Base-by-base conservation (phyloP, 2,888 invertebrate genomes). In the Hirudinaria manillensis region DNA sequence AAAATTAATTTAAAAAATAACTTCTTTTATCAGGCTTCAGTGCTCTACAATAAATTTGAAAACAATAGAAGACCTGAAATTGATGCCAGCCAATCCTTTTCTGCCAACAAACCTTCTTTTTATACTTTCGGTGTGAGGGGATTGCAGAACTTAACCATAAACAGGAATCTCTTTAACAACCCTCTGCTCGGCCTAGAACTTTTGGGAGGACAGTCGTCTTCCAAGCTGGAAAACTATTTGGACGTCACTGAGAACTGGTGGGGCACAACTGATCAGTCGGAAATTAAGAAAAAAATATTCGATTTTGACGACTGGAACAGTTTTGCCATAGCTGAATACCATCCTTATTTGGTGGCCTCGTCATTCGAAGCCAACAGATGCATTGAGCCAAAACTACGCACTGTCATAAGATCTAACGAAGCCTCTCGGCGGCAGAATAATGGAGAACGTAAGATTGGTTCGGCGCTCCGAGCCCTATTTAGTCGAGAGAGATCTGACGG, bases 281-380 rank as follows among this genome's bases (percentile, higher is more conserved):
- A 65, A 56, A 76, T 76, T 21, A 53, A 90, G 76, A 88, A 89
- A 72, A 89, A 90, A 82, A 95, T 98, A 81, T 97, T 98, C 83
- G 98, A 98, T 86, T 97, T 99, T 86, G 97, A 99, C 84, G 97
- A 98, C 84, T 99, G 99, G 98, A 99, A 99, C 84, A 93, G 94
- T 85, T 95, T 94, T 84, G 96, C 97, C 0, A 90, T 96, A 73
- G 97, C 96, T 0, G 89, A 91, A 21, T 99, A 91, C 85, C 89
- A 91, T 75, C 99, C 98, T 0, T 98, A 90, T 84, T 88, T 96
- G 76, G 89, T 6, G 29, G 19, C 10, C 27, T 24, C 55, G 32
- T 34, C 68, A 2, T 68, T 27, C 21, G 68, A 68, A 68, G 29
- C 68, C 32, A 34, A 34, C 24, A 32, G n/a, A 32, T 34, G 27